These are phyloP conservation scores for Grantiella picta DNA, from an alignment of 2,113 vertebrate genomes.

Conservation along the genomic window DNA sequence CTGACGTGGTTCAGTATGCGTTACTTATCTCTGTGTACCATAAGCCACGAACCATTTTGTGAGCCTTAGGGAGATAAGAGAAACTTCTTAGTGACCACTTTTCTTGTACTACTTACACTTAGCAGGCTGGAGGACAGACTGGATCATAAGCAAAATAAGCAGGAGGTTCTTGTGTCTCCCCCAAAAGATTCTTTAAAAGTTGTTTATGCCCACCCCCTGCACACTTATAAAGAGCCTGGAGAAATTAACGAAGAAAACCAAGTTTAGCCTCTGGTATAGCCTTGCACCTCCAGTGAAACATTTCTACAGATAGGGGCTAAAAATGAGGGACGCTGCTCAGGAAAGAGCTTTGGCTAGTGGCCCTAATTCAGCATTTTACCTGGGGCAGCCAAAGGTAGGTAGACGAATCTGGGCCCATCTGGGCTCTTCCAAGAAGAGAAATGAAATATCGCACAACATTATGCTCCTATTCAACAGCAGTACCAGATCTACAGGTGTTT, in stretches of 20 bases:
- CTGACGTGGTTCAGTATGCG: not conserved
- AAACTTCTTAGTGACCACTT: not conserved
- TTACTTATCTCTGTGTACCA: not conserved
- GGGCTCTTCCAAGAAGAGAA: not conserved
- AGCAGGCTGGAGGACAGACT: not conserved
- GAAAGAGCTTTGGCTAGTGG: not conserved
- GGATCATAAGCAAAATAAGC: not conserved
- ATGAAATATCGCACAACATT: not conserved
- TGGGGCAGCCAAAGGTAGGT: not conserved
- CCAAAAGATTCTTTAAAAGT: fast-evolving
- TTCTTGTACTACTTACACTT: not conserved
- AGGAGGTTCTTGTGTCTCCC: not conserved
- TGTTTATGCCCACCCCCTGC: not conserved
- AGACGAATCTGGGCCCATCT: not conserved
- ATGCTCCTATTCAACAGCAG: not conserved
- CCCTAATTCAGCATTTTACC: not conserved
- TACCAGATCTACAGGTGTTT: not conserved
- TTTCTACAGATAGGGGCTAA: not conserved
- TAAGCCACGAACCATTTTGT: not conserved
- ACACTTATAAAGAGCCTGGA: not conserved
- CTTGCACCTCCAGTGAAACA: not conserved
- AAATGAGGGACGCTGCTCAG: not conserved
- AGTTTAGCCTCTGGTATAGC: not conserved
- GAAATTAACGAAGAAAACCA: not conserved
- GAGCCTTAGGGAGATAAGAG: not conserved